These are phyloP conservation scores for Dione vanillae DNA, from an alignment of 2,888 invertebrate species.

Conservation along the genomic window DNA sequence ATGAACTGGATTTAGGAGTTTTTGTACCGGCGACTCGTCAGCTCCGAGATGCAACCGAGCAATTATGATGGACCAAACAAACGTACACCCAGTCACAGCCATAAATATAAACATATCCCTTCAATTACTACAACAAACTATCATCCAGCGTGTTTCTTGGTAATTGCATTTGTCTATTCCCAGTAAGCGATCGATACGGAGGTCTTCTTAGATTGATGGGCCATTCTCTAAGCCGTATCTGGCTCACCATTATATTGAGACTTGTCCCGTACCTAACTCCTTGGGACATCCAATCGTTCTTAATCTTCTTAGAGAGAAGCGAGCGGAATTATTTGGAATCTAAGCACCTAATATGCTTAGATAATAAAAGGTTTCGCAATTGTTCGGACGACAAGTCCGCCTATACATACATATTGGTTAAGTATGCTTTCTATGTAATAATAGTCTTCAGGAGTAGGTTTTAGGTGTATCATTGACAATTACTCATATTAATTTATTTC, in stretches of 20 bases:
- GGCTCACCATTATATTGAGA: slow-evolving; percentile 65
- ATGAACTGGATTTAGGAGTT: slow-evolving; percentile 85
- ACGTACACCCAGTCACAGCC: slow-evolving; percentile 59
- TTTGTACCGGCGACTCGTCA: slow-evolving; percentile 82
- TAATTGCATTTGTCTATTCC: slow-evolving; percentile 61
- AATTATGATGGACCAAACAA: slow-evolving; percentile 82
- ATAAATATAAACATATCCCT: slow-evolving; percentile 58
- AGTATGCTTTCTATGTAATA: slow-evolving; percentile 7
- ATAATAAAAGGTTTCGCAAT: slow-evolving; percentile 77
- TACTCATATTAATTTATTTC: background rate
- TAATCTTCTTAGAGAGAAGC: slow-evolving; percentile 80
- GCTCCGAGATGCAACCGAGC: slow-evolving; percentile 79
- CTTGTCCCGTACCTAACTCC: slow-evolving; percentile 68
- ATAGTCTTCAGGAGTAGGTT: slow-evolving; percentile 1
- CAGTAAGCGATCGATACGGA: slow-evolving; percentile 68
- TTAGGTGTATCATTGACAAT: background rate
- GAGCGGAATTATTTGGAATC: slow-evolving; percentile 77
- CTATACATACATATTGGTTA: slow-evolving; percentile 44
- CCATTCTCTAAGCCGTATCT: slow-evolving; percentile 68
- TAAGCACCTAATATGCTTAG: slow-evolving; percentile 78
- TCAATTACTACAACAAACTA: slow-evolving; percentile 64
- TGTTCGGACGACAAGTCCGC: slow-evolving; percentile 49
- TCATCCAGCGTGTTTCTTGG: slow-evolving; percentile 46
- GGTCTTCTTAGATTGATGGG: slow-evolving; percentile 68
- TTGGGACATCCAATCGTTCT: slow-evolving; percentile 80